Evolutionary conservation across 1,140 invertebrate species (phyloP), one percentile per base, ranked within the genome.

Genomic region (Hestina assimilis): DNA sequence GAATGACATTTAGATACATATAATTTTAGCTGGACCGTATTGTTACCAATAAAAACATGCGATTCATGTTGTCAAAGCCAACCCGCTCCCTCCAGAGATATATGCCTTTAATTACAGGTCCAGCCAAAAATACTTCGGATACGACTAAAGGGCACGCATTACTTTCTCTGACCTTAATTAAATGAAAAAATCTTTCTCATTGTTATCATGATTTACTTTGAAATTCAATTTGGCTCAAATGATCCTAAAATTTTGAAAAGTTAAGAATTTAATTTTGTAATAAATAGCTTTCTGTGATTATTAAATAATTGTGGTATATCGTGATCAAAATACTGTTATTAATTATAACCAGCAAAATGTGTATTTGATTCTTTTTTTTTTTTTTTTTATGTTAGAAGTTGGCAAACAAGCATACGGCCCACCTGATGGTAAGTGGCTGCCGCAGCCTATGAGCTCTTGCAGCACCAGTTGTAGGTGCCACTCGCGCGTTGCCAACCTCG

Each of bases 21-120:
- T 20, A 9, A 17, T 3, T 2, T 15, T 5, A 14, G 4, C 3
- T n/a, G 15, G 17, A 4, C n/a, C 29, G 5, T 20, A 41, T 28
- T 38, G 35, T 28, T 14, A 4, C 24, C 14, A 38, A 41, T 29
- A 51, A 51, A 51, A 51, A 41, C 35, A 19, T 3, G 23, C 23
- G 12, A 51, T 28, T 51, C 23, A 24, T n/a, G 6, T 24, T 41
- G 48, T 40, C 48, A 28, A 19, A 24, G 11, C 15, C 48, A 40
- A 41, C 48, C 35, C 48, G 14, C 35, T 45, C 35, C 8, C 35
- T 48, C 45, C 9, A 20, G 35, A 40, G 48, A 41, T 41, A 21
- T 40, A 51, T 41, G 48, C 12, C n/a, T 51, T 51, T 51, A 51
- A 51, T 51, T 51, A 51, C 21, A 23, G 19, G 7, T 9, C 3